These are phyloP conservation scores for Xiphophorus couchianus DNA, from an alignment of 2,113 vertebrate genomes.

Conservation along the genomic window DNA sequence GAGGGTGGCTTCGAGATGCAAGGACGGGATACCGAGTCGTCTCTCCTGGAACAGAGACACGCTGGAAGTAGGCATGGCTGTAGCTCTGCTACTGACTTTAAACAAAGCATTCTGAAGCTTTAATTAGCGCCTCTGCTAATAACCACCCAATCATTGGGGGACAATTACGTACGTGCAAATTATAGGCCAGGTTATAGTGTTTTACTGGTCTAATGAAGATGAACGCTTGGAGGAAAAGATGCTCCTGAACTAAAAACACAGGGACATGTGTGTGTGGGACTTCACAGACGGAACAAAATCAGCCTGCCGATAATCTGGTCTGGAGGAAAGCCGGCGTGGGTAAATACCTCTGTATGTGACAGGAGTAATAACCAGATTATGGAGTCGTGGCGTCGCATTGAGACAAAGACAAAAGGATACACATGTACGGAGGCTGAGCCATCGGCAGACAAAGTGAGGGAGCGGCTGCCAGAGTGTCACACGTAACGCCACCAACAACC, in stretches of 20 bases:
- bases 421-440: constrained; percentile 23
- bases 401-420: constrained; percentile 51
- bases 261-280: constrained; percentile 17
- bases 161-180: constrained; percentile 65
- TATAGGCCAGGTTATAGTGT: constrained; percentile 49
- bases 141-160: constrained; percentile 54
- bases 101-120: constrained; percentile 49
- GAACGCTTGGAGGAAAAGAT: not conserved
- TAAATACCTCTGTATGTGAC: constrained; percentile 36
- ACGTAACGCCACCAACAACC: not conserved
- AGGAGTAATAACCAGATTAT: constrained; percentile 34
- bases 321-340: constrained; percentile 34
- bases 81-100: constrained; percentile 3
- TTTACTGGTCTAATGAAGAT: constrained; percentile 60
- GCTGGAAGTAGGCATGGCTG: not conserved
- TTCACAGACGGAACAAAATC: not conserved
- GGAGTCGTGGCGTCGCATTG: constrained; percentile 15
- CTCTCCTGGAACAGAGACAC: not conserved
- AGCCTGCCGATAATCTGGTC: constrained; percentile 40
- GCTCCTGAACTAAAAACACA: too few relatives aligned
- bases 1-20: constrained; percentile 33
- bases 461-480: constrained; percentile 1
- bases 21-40: constrained; percentile 43
- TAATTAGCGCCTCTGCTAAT: constrained; percentile 57
- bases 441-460: constrained; percentile 32